Evolutionary conservation across 2,888 invertebrate genomes (phyloP), one percentile per base, ranked within the genome.

Genomic region (Sminthurinus aureus): DNA sequence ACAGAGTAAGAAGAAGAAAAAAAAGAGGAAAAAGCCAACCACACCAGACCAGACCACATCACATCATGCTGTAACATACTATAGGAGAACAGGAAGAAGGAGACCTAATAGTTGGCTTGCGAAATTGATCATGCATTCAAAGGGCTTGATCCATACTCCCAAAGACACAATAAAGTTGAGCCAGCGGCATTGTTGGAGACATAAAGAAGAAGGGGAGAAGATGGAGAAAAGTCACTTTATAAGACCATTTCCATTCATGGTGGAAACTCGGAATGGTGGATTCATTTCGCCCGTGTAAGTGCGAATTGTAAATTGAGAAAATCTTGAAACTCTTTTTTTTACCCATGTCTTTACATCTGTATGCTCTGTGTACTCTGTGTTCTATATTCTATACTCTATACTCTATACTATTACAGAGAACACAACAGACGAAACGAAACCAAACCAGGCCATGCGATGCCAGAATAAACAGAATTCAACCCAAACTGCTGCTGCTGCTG

Each of bases 201-300:
- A 66, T 38, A 79, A 79, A 66, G 38, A 79, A 66, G 38, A 64
- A 52, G 8, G 20, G 11, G 3, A 50, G 0, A 15, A 50, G 52
- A 75, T 75, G 76, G 66, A 66, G 74, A 75, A 81, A 81, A 81
- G 74, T 75, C 81, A 64, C 24, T 81, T 81, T 75, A 81, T 81
- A 81, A 73, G 81, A 81, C 81, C 81, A 81, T 81, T 81, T 24
- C 81, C 81, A 81, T 81, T 81, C 81, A 81, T 81, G 81, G 81
- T n/a, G 26, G 52, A 50, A 64, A 81, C 81, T 75, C 81, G 74
- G n/a, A n/a, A n/a, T n/a, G n/a, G n/a, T n/a, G n/a, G n/a, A 81
- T 81, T 81, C 81, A 64, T 75, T 66, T 38, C 64, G 74, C 73
- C 74, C 81, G 20, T 20, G n/a, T 20, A 64, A 74, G 81, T 81